Conservation (phyloP, 2,113 vertebrate genomes). For the Gopherus flavomarginatus region DNA sequence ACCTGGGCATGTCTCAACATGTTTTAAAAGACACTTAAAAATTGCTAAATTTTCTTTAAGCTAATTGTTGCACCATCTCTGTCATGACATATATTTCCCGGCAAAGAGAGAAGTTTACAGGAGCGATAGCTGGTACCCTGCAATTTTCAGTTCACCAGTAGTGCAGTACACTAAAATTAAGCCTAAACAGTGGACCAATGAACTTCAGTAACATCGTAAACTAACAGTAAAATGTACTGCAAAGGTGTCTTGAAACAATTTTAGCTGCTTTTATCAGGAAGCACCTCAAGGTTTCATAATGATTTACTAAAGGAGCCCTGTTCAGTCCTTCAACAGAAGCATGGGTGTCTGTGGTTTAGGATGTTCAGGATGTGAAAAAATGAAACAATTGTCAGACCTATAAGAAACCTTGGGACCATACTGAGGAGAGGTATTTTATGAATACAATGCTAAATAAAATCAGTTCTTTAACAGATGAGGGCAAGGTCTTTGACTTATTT, state of each 20-base stretch:
- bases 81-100: not conserved
- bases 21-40: not conserved
- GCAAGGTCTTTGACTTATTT: not conserved
- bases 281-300: not conserved
- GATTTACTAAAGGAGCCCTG: not conserved
- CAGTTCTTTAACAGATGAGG: not conserved
- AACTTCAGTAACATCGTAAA: not conserved
- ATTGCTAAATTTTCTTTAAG: not conserved
- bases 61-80: not conserved
- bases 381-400: not conserved
- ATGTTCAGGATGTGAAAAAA: not conserved
- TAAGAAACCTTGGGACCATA: not conserved
- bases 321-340: not conserved
- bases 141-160: conserved; percentile 14
- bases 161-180: conserved; percentile 22
- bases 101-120: not conserved
- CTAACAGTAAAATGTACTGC: not conserved
- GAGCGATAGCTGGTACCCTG: not conserved
- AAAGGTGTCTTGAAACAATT: not conserved
- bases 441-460: not conserved
- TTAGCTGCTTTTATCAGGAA: not conserved
- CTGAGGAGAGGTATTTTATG: not conserved
- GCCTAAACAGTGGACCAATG: not conserved
- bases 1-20: not conserved
- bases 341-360: not conserved